Conservation (phyloP, 2,113 vertebrate genomes). For the Elanoides forficatus region DNA sequence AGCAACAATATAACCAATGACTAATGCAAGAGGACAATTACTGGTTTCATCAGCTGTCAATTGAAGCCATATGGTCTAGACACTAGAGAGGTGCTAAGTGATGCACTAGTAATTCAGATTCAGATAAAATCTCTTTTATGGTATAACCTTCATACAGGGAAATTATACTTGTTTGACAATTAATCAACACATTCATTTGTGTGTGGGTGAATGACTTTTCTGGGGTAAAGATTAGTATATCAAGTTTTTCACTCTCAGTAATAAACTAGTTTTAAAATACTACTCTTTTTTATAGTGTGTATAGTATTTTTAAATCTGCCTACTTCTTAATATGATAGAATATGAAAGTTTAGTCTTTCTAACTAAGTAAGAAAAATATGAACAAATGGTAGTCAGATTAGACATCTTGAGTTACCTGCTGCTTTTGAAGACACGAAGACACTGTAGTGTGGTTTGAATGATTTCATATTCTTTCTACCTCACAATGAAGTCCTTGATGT, state of each 20-base stretch:
- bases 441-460: background rate
- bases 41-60: slow-evolving; percentile 28
- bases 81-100: background rate
- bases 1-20: background rate
- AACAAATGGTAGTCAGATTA: background rate
- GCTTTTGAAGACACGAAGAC: background rate
- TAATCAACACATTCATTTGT: background rate
- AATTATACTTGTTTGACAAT: background rate
- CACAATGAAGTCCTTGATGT: background rate
- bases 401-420: background rate
- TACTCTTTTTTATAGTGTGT: background rate
- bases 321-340: background rate
- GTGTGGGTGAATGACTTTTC: background rate
- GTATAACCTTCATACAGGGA: background rate
- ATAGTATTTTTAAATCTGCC: background rate
- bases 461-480: background rate
- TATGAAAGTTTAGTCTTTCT: background rate
- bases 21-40: slow-evolving; percentile 37
- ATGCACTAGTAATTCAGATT: slow-evolving; percentile 22
- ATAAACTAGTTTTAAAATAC: background rate
- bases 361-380: background rate
- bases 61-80: slow-evolving; percentile 48
- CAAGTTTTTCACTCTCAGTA: background rate
- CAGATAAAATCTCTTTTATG: background rate
- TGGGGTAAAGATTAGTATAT: background rate